These are phyloP conservation scores for Anthophora plumipes DNA, from an alignment of 2,888 invertebrate genomes.

Conservation along the genomic window DNA sequence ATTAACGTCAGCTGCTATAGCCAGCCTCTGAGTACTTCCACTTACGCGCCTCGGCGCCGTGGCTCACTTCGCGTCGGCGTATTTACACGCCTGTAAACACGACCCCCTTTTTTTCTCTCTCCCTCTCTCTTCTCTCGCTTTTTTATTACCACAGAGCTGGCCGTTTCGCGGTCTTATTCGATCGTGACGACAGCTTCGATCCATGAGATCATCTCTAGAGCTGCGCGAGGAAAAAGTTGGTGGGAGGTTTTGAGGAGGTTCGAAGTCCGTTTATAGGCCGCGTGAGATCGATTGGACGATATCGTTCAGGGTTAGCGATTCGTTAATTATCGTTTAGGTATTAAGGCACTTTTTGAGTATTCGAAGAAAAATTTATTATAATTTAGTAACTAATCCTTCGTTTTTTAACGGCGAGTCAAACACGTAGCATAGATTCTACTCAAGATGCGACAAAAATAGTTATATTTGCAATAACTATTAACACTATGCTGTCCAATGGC, in stretches of 20 bases:
- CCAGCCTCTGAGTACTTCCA: constrained; percentile 75
- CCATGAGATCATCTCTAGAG: constrained; percentile 11
- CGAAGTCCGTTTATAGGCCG: background rate
- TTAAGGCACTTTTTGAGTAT: background rate
- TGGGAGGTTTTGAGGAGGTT: background rate
- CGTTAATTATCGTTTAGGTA: background rate
- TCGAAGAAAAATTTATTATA: too few species aligned
- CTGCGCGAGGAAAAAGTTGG: background rate
- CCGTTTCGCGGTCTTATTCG: constrained; percentile 2
- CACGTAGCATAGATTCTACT: too few species aligned
- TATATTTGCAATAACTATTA: too few species aligned
- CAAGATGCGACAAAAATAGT: too few species aligned
- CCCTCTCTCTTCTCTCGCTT: background rate
- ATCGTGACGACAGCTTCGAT: constrained; percentile 21
- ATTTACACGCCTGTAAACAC: constrained; percentile 47
- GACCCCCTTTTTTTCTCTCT: background rate
- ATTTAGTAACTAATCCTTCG: too few species aligned
- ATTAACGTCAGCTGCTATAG: constrained; percentile 82
- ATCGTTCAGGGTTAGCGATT: background rate
- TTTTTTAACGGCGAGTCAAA: too few species aligned
- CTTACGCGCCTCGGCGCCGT: constrained; percentile 77
- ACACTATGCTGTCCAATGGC: too few species aligned
- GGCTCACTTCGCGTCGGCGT: constrained; percentile 35
- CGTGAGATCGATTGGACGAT: background rate
- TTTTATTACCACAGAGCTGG: background rate